A percentile compares a stretch with the other conserved stretches of the same genome.
Evolutionary conservation across 2,888 invertebrate genomes (phyloP).

Genomic region (Pantelozetes paolii): DNA sequence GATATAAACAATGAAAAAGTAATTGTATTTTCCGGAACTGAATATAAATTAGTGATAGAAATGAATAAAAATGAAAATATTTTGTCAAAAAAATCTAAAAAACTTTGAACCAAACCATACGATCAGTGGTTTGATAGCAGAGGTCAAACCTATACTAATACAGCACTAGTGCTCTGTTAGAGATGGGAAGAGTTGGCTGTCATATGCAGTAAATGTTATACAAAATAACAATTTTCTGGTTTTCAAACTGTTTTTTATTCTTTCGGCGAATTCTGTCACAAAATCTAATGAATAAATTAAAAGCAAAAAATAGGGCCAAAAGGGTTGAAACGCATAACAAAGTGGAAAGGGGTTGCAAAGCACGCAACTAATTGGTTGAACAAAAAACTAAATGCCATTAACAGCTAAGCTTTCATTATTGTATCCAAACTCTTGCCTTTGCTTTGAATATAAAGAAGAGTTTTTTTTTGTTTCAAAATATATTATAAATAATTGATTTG

Average conservation of each 20-base stretch:
- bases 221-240: neutral
- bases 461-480: conserved; percentile 6
- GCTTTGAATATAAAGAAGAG: neutral
- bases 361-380: conserved; percentile 15
- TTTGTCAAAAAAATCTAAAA: neutral
- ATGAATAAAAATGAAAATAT: too few species aligned
- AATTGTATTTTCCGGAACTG: too few species aligned
- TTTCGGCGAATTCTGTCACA: neutral
- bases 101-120: neutral
- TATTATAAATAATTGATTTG: neutral
- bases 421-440: conserved; percentile 9
- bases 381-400: neutral
- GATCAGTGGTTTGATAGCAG: neutral
- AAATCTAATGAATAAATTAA: conserved; percentile 37
- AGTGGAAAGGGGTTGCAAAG: neutral
- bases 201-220: neutral
- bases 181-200: neutral
- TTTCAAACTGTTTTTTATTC: neutral
- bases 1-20: too few species aligned
- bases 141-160: too few species aligned
- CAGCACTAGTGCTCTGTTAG: too few species aligned
- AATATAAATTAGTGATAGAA: too few species aligned
- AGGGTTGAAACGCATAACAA: conserved; percentile 15
- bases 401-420: conserved; percentile 2
- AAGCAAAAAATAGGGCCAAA: neutral